A percentile compares a stretch with the other conserved stretches of the same genome.
These are phyloP conservation scores for Harmothoe impar DNA, from an alignment of 2,888 invertebrate genomes.

Conservation along the genomic window DNA sequence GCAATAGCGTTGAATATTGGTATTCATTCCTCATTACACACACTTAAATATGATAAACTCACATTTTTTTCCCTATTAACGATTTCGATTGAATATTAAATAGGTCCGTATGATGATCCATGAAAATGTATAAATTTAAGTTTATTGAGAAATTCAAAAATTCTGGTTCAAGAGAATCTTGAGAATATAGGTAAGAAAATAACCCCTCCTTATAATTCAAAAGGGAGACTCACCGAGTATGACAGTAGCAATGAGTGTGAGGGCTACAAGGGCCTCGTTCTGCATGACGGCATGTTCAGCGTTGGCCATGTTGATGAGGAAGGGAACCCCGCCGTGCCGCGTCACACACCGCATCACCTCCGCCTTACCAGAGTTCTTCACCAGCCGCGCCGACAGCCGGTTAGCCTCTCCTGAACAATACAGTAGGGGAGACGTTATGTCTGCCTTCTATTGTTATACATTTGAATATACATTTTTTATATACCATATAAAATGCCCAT, in stretches of 20 bases:
- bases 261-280: constrained; percentile 83
- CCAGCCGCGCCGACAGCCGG: constrained; percentile 86
- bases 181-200: no score
- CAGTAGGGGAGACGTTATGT: not conserved
- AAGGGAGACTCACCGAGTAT: constrained; percentile 67
- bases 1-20: no score
- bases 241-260: constrained; percentile 79
- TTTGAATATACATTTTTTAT: no score
- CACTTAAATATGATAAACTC: no score
- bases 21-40: no score
- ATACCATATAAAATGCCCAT: not conserved
- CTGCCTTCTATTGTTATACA: not conserved
- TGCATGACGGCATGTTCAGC: constrained; percentile 93
- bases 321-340: constrained; percentile 88
- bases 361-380: constrained; percentile 87
- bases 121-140: no score
- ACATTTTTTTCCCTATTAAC: no score
- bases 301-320: constrained; percentile 91
- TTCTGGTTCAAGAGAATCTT: no score
- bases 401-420: constrained; percentile 81
- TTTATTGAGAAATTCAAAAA: no score
- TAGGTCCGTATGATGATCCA: no score
- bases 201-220: no score
- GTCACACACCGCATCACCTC: constrained; percentile 84
- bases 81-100: no score